Percentiles rank a stretch among this genome's conserved stretches.
Conservation (phyloP, 2,113 vertebrate genomes). For the Protobothrops mucrosquamatus region DNA sequence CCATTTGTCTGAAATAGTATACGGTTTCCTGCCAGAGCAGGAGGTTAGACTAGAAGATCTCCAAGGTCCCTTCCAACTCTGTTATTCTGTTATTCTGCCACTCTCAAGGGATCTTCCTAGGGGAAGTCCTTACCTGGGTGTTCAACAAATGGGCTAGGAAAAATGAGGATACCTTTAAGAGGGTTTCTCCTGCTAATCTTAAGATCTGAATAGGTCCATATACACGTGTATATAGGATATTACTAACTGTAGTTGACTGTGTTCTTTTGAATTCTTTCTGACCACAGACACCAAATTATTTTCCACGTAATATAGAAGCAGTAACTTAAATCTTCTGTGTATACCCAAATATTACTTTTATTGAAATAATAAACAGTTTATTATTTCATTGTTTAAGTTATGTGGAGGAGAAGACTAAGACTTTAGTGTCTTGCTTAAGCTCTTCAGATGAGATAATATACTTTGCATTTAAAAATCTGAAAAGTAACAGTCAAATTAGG, state of each 20-base stretch:
- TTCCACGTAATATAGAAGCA: background rate
- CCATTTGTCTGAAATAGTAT: too few species aligned
- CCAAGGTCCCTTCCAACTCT: too few species aligned
- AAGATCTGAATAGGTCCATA: background rate
- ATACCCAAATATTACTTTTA: background rate
- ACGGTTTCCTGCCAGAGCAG: too few species aligned
- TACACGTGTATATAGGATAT: background rate
- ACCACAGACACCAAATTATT: background rate
- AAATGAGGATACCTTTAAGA: background rate
- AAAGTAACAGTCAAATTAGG: slow-evolving; percentile 38
- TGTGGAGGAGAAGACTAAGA: background rate
- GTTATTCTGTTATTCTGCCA: background rate
- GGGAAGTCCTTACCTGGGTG: background rate
- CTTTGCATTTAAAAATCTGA: slow-evolving; percentile 44
- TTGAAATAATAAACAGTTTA: background rate
- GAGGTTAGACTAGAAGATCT: too few species aligned
- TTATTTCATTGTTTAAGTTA: background rate
- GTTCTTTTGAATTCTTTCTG: background rate
- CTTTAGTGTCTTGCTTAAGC: slow-evolving; percentile 43
- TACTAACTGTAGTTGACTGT: background rate
- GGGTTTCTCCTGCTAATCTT: background rate
- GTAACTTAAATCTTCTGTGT: background rate
- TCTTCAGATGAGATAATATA: slow-evolving; percentile 49
- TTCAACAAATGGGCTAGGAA: background rate
- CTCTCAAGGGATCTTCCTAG: background rate